phyloP scores from a whole-genome alignment of 2,113 vertebrate species.

The Alectura lathami region DNA sequence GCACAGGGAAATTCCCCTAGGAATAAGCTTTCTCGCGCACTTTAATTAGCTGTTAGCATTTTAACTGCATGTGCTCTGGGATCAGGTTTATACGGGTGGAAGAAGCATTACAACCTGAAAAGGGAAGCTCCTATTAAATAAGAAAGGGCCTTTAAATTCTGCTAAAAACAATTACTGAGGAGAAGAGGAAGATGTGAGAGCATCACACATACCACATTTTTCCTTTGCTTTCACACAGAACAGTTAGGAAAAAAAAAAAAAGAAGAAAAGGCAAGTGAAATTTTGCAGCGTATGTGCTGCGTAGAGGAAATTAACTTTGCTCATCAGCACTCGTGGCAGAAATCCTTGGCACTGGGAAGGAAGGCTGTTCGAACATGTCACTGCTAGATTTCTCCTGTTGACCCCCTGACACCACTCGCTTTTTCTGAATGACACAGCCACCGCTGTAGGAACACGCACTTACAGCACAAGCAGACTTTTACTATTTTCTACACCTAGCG shows the following conservation, averaged over 20 bases:
- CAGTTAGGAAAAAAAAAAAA: neutral
- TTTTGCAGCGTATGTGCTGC: neutral
- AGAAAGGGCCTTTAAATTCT: neutral
- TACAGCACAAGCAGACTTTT: neutral
- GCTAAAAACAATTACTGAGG: neutral
- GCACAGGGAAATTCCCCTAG: neutral
- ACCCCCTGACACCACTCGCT: neutral
- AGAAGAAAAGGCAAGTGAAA: conserved; percentile 42
- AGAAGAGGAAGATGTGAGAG: conserved; percentile 49
- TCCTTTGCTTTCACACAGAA: conserved; percentile 21
- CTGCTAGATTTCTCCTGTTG: neutral
- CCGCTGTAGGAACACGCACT: neutral
- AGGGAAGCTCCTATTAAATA: conserved; percentile 11
- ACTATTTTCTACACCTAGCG: neutral
- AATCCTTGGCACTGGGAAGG: neutral
- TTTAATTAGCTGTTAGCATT: neutral
- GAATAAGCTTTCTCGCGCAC: neutral
- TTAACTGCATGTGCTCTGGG: neutral
- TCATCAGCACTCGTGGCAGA: conserved; percentile 40
- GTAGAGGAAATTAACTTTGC: neutral
- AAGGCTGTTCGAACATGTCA: neutral
- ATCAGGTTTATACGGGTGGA: neutral
- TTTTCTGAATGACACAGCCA: neutral
- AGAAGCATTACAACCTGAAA: neutral
- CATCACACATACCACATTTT: neutral